Conservation (phyloP, 2,888 invertebrate genomes). For the Drosophila ustulata region DNA sequence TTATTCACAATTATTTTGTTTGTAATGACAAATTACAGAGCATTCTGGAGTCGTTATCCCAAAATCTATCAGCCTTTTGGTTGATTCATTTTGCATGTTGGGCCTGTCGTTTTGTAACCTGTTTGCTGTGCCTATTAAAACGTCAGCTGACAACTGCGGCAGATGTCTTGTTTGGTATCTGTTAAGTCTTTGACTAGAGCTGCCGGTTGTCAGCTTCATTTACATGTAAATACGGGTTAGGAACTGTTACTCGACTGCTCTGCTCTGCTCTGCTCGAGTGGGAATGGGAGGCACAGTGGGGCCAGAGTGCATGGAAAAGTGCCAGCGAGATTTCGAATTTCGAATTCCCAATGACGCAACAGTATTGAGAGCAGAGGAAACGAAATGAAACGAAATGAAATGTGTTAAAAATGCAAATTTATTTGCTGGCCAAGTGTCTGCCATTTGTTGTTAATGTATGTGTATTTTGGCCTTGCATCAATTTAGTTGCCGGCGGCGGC, state of each 20-base stretch:
- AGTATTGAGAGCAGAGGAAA: slow-evolving; percentile 12
- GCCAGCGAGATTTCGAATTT: slow-evolving; percentile 4
- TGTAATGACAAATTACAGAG: background rate
- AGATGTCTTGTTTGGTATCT: slow-evolving; percentile 37
- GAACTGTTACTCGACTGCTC: slow-evolving; percentile 20
- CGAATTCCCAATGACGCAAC: slow-evolving; percentile 21
- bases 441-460: slow-evolving; percentile 39
- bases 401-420: slow-evolving; percentile 68
- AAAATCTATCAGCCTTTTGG: too few relatives aligned
- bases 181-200: slow-evolving; percentile 27
- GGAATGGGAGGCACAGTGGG: slow-evolving; percentile 16
- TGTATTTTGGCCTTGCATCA: slow-evolving; percentile 37
- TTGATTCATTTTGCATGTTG: slow-evolving; percentile 10
- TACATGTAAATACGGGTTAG: slow-evolving; percentile 62
- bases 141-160: slow-evolving; percentile 50
- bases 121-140: slow-evolving; percentile 65
- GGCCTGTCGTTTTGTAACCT: slow-evolving; percentile 44
- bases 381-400: slow-evolving; percentile 43
- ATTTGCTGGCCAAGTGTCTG: slow-evolving; percentile 47
- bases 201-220: slow-evolving; percentile 62
- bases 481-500: slow-evolving; percentile 14
- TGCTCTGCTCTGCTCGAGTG: background rate
- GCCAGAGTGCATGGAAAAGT: slow-evolving; percentile 6
- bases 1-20: too few relatives aligned
- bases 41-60: background rate